These are phyloP conservation scores for Drosophila triauraria DNA, from an alignment of 1,140 invertebrate genomes.

Conservation along the genomic window DNA sequence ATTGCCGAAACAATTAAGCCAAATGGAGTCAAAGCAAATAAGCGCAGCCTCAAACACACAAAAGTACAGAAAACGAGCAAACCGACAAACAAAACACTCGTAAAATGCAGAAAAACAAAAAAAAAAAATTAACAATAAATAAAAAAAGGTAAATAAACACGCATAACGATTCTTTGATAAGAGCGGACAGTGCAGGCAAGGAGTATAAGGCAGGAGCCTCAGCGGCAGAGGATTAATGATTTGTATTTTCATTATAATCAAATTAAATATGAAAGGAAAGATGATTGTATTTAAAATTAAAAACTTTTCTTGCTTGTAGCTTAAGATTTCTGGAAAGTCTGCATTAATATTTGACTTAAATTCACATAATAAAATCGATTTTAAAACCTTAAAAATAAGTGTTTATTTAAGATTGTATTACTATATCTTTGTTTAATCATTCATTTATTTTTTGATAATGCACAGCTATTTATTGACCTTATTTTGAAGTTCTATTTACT, in stretches of 20 bases:
- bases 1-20: constrained; percentile 39
- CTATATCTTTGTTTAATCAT: neutral
- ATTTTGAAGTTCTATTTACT: neutral
- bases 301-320: too few species aligned
- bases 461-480: too few species aligned
- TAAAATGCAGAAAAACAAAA: constrained; percentile 24
- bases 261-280: too few species aligned
- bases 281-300: too few species aligned
- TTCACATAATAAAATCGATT: too few species aligned
- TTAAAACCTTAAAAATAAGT: too few species aligned
- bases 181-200: constrained; percentile 4
- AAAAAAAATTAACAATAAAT: neutral
- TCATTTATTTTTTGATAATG: too few species aligned
- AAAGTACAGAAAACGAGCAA: constrained; percentile 21
- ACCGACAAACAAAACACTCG: constrained; percentile 40
- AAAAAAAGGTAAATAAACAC: constrained; percentile 37
- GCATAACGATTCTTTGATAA: constrained; percentile 49
- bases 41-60: constrained; percentile 17
- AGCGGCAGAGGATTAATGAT: neutral
- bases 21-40: constrained; percentile 19
- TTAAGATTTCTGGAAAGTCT: too few species aligned
- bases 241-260: neutral
- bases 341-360: too few species aligned
- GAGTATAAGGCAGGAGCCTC: neutral
- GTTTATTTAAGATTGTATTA: too few species aligned